These are phyloP conservation scores for Drosophila meridionalis DNA, from an alignment of 2,888 invertebrate species.

Conservation along the genomic window DNA sequence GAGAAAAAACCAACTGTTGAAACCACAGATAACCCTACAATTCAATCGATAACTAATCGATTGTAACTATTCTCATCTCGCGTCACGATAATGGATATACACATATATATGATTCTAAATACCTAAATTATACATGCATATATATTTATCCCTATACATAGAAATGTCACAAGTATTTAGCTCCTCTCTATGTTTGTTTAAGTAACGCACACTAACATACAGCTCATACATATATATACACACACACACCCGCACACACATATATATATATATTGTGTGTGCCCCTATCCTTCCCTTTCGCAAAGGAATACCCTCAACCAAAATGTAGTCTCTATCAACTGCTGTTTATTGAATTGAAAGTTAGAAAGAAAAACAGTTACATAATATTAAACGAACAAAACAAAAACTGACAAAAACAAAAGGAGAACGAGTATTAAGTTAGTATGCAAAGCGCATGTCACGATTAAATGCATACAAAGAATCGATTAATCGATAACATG, in stretches of 20 bases:
- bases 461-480: constrained; percentile 26
- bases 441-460: constrained; percentile 31
- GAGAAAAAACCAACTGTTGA: neutral
- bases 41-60: constrained; percentile 32
- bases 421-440: constrained; percentile 32
- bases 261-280: constrained; percentile 23
- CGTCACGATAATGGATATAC: constrained; percentile 27
- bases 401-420: neutral
- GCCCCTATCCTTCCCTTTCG: constrained; percentile 8
- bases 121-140: neutral
- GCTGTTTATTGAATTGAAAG: constrained; percentile 54
- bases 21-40: constrained; percentile 23
- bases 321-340: constrained; percentile 44
- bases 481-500: constrained; percentile 18
- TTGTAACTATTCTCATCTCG: constrained; percentile 41
- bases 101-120: constrained; percentile 19
- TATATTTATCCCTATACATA: constrained; percentile 20
- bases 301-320: constrained; percentile 23
- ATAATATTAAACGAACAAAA: constrained; percentile 3
- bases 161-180: constrained; percentile 47
- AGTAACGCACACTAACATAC: constrained; percentile 33
- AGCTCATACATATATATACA: constrained; percentile 2
- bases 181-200: constrained; percentile 50
- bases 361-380: constrained; percentile 13
- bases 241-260: constrained; percentile 8